Evolutionary conservation across 1,140 invertebrate genomes (phyloP).

Genomic region (Armadillidium nasatum): DNA sequence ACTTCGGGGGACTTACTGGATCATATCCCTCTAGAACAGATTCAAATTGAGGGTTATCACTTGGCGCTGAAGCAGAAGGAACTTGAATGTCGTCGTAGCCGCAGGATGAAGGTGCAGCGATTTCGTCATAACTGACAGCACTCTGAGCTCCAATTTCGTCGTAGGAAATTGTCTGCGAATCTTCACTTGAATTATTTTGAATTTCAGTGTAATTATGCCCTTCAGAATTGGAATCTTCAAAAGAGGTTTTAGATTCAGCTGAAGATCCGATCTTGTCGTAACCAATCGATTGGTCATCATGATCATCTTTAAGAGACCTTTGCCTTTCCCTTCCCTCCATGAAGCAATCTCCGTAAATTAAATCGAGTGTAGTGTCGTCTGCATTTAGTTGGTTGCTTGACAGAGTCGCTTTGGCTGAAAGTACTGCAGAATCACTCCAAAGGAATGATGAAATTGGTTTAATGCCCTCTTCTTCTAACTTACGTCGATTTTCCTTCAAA

Average conservation of each 20-base stretch:
- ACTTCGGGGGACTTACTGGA: slow-evolving; percentile 40
- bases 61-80: slow-evolving; percentile 34
- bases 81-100: slow-evolving; percentile 45
- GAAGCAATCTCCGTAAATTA: neutral
- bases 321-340: slow-evolving; percentile 4
- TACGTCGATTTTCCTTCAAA: slow-evolving; percentile 38
- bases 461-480: slow-evolving; percentile 39
- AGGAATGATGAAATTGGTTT: slow-evolving; percentile 45
- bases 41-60: slow-evolving; percentile 38
- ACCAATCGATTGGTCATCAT: slow-evolving; percentile 26
- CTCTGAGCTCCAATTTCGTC: slow-evolving; percentile 44
- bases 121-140: slow-evolving; percentile 42
- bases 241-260: slow-evolving; percentile 9
- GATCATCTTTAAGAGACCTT: neutral
- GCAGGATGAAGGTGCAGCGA: slow-evolving; percentile 41
- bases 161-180: slow-evolving; percentile 40
- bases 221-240: slow-evolving; percentile 20
- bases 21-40: slow-evolving; percentile 40
- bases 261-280: slow-evolving; percentile 28
- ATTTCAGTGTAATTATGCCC: slow-evolving; percentile 44
- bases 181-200: slow-evolving; percentile 32
- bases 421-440: slow-evolving; percentile 38
- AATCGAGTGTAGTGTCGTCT: neutral
- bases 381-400: neutral
- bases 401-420: neutral